Evolutionary conservation across 2,888 invertebrate genomes (phyloP), one percentile per base, ranked within the genome.

Genomic region (Matsumyia berberina): DNA sequence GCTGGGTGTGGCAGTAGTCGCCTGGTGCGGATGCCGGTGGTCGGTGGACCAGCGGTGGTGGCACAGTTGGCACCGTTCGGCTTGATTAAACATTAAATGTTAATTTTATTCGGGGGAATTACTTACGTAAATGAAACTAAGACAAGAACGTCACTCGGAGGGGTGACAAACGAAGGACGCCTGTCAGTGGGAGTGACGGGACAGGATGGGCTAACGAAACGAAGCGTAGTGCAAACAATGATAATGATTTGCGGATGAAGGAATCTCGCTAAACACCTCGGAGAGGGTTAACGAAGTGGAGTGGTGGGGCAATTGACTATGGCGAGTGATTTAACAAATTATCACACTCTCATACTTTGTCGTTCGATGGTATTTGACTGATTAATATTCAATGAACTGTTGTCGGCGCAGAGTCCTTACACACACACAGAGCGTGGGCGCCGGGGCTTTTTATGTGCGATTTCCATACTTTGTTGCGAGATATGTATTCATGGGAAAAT

Each of bases 61-160:
- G 8, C 24, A 33, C 8, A 73, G 77, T 73, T 69, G 73, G 64
- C 62, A 69, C 60, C 60, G 60, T 74, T 85, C 58, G 44, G 31
- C 85, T 74, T 85, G 85, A 85, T 74, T 79, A 70, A 74, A 79
- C 85, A 85, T 74, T 74, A 79, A 79, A 69, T 79, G 70, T 69
- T 79, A 79, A 85, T 80, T 76, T 85, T 57, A 83, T 83, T 83
- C 79, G 51, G 6, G 29, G 31, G 64, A 33, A 74, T 83, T 85
- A 85, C 79, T 85, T 79, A 60, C 51, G 79, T 51, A 85, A 79
- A 79, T 85, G 42, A 58, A 85, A 79, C 69, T 66, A 29, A 58
- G 53, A 53, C 39, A 44, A 64, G 11, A 37, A 17, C 42, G 64
- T 64, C 57, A 69, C 19, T 55, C 42, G 8, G 62, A 62, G 24